These are phyloP conservation scores for Amphimallon solstitiale DNA, from an alignment of 2,888 invertebrate genomes.

Conservation along the genomic window DNA sequence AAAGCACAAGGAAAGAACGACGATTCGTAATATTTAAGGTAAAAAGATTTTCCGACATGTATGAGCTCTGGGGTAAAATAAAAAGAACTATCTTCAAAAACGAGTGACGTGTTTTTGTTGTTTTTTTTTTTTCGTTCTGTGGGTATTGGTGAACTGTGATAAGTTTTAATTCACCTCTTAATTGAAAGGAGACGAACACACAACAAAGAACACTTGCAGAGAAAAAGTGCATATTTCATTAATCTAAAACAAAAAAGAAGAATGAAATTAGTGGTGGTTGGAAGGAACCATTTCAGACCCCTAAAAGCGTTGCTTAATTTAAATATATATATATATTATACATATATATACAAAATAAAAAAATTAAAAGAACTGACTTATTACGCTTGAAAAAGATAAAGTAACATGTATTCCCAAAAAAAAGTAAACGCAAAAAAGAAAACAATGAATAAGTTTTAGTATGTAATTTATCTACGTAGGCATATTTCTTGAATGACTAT, in stretches of 20 bases:
- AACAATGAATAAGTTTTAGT: slow-evolving; percentile 53
- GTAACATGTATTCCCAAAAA: slow-evolving; percentile 52
- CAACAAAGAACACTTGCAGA: background rate
- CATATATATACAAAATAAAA: slow-evolving; percentile 42
- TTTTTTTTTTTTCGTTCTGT: slow-evolving; percentile 41
- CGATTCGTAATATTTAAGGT: slow-evolving; percentile 50
- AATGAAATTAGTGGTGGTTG: slow-evolving; percentile 40
- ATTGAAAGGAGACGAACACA: slow-evolving; percentile 6
- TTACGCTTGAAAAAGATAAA: slow-evolving; percentile 55
- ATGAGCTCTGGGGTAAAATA: slow-evolving; percentile 12
- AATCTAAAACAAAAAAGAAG: background rate
- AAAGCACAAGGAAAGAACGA: slow-evolving; percentile 55
- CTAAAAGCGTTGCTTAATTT: slow-evolving; percentile 19
- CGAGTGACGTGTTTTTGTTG: background rate
- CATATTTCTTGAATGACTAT: slow-evolving; percentile 47
- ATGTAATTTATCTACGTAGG: slow-evolving; percentile 55
- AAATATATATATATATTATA: slow-evolving; percentile 38
- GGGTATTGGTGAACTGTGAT: slow-evolving; percentile 62
- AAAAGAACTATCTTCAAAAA: background rate
- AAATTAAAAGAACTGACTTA: slow-evolving; percentile 46
- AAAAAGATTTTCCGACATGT: slow-evolving; percentile 13
- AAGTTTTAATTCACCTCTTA: slow-evolving; percentile 44
- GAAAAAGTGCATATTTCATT: slow-evolving; percentile 1
- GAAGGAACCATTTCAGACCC: background rate
- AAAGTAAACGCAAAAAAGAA: background rate